Percentiles rank a stretch among this genome's conserved stretches.
Evolutionary conservation across 2,113 vertebrate genomes (phyloP).

Genomic region (Tichodroma muraria): DNA sequence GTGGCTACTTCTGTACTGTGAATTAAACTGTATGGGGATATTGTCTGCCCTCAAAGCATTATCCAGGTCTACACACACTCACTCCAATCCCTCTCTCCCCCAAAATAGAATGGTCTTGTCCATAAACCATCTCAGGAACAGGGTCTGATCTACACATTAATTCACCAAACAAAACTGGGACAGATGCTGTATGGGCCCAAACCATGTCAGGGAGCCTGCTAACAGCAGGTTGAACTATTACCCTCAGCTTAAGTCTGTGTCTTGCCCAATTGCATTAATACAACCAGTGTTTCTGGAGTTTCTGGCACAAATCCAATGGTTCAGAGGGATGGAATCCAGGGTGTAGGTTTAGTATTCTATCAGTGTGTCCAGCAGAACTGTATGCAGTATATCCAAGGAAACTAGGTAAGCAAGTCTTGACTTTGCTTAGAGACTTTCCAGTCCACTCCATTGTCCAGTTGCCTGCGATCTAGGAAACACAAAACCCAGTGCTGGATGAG

Average conservation of each 20-base stretch:
- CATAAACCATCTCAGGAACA: neutral
- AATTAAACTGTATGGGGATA: neutral
- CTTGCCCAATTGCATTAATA: neutral
- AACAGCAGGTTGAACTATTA: neutral
- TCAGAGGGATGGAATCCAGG: neutral
- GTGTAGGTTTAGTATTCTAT: neutral
- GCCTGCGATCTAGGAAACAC: neutral
- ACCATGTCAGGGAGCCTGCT: neutral
- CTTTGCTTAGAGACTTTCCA: neutral
- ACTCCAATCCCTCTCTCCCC: neutral
- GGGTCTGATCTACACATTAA: neutral
- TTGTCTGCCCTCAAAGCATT: neutral
- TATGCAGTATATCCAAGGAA: neutral
- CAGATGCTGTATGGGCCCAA: neutral
- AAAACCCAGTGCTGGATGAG: neutral
- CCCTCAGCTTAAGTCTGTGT: neutral
- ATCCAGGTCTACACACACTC: neutral
- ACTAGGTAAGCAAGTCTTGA: neutral
- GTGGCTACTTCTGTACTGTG: neutral
- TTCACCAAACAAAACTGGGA: neutral
- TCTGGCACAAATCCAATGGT: neutral
- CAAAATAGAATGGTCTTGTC: neutral
- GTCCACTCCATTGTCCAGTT: neutral
- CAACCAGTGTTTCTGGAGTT: neutral
- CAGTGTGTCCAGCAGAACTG: neutral